Conservation (phyloP, 2,113 vertebrate genomes). For the Daubentonia madagascariensis region DNA sequence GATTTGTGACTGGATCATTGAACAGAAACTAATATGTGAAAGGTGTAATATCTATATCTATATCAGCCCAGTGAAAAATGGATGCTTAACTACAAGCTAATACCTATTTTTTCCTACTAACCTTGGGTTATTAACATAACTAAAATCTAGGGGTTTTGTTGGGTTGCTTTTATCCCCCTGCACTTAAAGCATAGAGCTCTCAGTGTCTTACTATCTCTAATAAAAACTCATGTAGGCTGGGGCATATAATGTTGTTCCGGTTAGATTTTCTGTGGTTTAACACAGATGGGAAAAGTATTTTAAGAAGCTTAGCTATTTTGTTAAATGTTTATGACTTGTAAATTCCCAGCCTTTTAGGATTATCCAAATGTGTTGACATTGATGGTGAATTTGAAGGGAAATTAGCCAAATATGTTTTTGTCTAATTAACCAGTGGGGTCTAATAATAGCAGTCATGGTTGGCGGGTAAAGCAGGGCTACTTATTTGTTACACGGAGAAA, state of each 20-base stretch:
- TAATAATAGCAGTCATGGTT: conserved; percentile 63
- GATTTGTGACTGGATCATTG: neutral
- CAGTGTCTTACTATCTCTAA: conserved; percentile 55
- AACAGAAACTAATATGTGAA: neutral
- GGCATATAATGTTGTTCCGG: conserved; percentile 50
- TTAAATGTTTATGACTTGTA: conserved; percentile 79
- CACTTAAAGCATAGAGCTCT: neutral
- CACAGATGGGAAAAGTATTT: conserved; percentile 76
- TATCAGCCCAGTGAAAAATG: conserved; percentile 10
- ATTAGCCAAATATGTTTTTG: conserved; percentile 75
- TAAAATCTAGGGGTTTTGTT: neutral
- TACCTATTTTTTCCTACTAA: neutral
- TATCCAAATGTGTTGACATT: conserved; percentile 78
- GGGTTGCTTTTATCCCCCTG: neutral
- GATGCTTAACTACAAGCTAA: conserved; percentile 8
- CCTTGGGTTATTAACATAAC: neutral
- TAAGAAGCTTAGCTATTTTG: conserved; percentile 79
- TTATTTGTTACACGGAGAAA: conserved; percentile 42
- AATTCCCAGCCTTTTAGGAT: conserved; percentile 71
- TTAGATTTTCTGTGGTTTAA: conserved; percentile 77
- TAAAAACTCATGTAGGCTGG: conserved; percentile 63
- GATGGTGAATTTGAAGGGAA: conserved; percentile 75
- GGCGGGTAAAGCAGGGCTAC: conserved; percentile 32
- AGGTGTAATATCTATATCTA: neutral
- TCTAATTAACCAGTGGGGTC: conserved; percentile 61